A percentile compares a stretch with the other conserved stretches of the same genome.
phyloP scores from a whole-genome alignment of 2,888 invertebrate species.

The Chrysina gloriosa region DNA sequence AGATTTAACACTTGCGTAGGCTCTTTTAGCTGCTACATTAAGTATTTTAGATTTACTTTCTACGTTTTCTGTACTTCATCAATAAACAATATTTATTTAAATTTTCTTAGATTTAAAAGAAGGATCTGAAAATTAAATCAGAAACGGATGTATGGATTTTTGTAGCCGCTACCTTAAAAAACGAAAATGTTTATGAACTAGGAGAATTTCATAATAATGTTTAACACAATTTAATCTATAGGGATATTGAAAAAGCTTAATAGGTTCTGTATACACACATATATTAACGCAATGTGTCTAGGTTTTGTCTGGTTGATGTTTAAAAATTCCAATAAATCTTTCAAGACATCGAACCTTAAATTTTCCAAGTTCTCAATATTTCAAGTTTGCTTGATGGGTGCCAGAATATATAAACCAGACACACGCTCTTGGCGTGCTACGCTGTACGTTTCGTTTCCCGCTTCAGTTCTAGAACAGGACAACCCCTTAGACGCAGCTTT shows the following conservation, averaged over 20 bases:
- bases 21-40: not conserved
- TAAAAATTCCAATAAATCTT: conserved; percentile 43
- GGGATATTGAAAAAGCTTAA: not conserved
- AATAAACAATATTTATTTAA: too few relatives aligned
- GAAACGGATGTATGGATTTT: too few relatives aligned
- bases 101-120: too few relatives aligned
- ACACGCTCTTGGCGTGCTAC: not conserved
- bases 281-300: not conserved
- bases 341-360: conserved; percentile 37
- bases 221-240: not conserved
- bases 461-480: conserved; percentile 1
- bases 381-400: conserved; percentile 39
- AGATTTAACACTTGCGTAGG: not conserved
- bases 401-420: conserved; percentile 41
- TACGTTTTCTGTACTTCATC: not conserved
- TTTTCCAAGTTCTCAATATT: conserved; percentile 36
- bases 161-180: too few relatives aligned
- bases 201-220: too few relatives aligned
- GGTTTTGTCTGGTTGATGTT: conserved; percentile 37
- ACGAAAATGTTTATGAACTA: too few relatives aligned
- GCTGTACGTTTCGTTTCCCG: not conserved
- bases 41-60: not conserved
- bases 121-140: too few relatives aligned
- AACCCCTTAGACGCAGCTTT: conserved; percentile 14
- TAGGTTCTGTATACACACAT: not conserved